Base-by-base conservation (phyloP, 2,888 invertebrate species). In the Opisthograptis luteolata region DNA sequence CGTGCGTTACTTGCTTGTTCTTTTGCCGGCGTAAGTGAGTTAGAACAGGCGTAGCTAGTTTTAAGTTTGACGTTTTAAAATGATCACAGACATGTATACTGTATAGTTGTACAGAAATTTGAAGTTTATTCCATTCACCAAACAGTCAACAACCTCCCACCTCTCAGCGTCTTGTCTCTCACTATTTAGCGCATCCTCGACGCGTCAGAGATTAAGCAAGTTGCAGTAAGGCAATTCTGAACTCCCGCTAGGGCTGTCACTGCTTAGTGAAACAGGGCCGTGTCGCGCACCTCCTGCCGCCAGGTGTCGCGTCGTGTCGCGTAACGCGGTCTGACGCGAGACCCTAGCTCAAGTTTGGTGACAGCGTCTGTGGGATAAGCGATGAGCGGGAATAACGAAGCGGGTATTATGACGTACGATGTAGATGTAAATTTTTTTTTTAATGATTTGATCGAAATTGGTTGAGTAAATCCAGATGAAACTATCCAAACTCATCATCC, bases 301-400 rank as follows among this genome's bases (percentile, higher is more conserved):
- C 61, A 62, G 62, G 59, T 62, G 59, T 42, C 30, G 15, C 25
- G n/a, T 0, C 30, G 13, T 13, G 46, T 10, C 47, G 25, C 20
- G 59, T 84, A 86, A 87, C 79, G 68, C 70, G 74, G 58, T 61
- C 58, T 74, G 85, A 85, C 85, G 75, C 69, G 64, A 59, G 65
- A 63, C 72, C 73, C 59, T 58, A 63, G 68, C 68, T 75, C 72
- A 70, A 75, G 73, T 74, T 70, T 62, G 41, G 37, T 34, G 20
- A 35, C 39, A 39, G 39, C 64, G 67, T 1, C 3, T n/a, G 14
- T 55, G 35, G 14, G 5, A 47, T 4, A 30, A 43, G 52, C 8
- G 32, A 0, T 1, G 0, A 61, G 63, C 55, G 60, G 1, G 5
- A 31, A 14, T 3, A 30, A 28, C 7, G 8, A 24, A n/a, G 24